Evolutionary conservation across 2,113 vertebrate genomes (phyloP).

Genomic region (Illadopsis cleaveri): DNA sequence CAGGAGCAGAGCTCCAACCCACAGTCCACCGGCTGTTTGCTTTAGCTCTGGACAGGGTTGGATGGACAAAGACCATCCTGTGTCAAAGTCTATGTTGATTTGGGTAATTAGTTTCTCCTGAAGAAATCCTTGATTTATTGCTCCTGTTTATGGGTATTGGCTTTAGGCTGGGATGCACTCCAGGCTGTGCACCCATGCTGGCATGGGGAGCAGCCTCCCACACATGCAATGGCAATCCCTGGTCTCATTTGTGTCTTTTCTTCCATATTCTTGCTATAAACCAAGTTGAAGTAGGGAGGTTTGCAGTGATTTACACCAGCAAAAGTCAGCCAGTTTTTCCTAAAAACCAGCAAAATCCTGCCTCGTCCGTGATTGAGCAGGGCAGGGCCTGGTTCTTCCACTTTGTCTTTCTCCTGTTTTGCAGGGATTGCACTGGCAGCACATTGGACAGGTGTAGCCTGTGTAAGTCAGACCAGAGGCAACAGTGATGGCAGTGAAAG

Average conservation of each 20-base stretch:
- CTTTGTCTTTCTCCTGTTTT: background rate
- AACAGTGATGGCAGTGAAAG: background rate
- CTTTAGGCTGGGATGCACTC: background rate
- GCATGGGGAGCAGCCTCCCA: background rate
- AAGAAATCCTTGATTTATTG: slow-evolving; percentile 18
- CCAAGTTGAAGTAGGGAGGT: background rate
- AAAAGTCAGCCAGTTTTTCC: background rate
- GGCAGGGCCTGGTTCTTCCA: background rate
- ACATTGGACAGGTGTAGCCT: background rate
- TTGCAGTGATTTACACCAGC: background rate
- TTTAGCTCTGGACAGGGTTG: background rate
- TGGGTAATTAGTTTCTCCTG: background rate
- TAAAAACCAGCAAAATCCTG: background rate
- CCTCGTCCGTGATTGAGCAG: accelerated
- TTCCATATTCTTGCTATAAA: background rate
- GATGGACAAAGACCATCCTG: slow-evolving; percentile 36
- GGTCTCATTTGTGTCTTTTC: background rate
- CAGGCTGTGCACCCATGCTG: background rate
- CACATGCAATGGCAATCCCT: accelerated
- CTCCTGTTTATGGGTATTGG: background rate
- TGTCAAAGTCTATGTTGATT: background rate
- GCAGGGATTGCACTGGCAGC: background rate
- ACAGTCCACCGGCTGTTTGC: background rate
- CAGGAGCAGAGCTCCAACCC: background rate
- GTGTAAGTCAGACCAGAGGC: background rate